A percentile compares a stretch with the other conserved stretches of the same genome.
Evolutionary conservation across 2,113 vertebrate species (phyloP).

Genomic region (Falcunculus frontatus): DNA sequence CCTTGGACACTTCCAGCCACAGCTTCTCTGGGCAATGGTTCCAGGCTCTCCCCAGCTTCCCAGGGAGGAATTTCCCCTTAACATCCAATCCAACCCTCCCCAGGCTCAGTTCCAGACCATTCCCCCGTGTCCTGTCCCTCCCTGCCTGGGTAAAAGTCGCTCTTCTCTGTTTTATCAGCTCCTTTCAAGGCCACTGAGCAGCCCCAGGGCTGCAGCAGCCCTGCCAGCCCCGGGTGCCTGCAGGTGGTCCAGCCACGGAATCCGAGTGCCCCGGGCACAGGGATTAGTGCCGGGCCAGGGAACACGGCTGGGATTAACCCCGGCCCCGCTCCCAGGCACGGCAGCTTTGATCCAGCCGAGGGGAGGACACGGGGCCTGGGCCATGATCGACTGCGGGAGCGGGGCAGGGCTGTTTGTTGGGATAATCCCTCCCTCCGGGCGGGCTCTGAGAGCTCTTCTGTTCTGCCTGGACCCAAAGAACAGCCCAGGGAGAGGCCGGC

Average conservation of each 20-base stretch:
- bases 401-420: neutral
- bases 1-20: neutral
- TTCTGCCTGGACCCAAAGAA: neutral
- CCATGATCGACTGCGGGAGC: neutral
- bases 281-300: slow-evolving; percentile 15
- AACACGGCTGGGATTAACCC: neutral
- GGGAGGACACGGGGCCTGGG: neutral
- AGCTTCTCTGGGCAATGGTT: neutral
- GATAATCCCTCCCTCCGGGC: slow-evolving; percentile 19
- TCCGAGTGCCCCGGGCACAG: fast-evolving
- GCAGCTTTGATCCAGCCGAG: neutral
- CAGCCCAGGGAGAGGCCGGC: neutral
- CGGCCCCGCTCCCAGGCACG: neutral
- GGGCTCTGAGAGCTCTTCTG: slow-evolving; percentile 1
- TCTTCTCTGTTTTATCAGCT: neutral
- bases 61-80: neutral
- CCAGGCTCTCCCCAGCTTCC: too few species aligned
- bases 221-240: neutral
- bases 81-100: neutral
- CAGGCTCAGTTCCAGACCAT: neutral
- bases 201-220: neutral
- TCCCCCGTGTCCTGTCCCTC: neutral
- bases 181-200: neutral
- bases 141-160: neutral
- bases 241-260: neutral